phyloP scores from a whole-genome alignment of 2,113 vertebrate genomes.

The Nycticorax nycticorax region DNA sequence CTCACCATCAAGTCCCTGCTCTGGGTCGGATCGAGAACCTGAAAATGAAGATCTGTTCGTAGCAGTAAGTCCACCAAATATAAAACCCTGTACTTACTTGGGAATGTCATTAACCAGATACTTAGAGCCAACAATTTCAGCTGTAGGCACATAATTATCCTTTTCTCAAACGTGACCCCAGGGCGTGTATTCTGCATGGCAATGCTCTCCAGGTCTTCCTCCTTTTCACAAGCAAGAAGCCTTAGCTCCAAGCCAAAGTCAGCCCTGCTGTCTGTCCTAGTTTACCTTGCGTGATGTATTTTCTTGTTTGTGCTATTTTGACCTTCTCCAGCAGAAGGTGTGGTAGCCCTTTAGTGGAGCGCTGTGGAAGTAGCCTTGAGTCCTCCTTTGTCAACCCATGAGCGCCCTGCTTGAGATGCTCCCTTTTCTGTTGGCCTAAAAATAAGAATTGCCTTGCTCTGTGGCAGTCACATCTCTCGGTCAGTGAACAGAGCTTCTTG shows the following conservation, averaged over 20 bases:
- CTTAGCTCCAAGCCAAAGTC: not conserved
- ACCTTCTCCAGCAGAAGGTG: constrained; percentile 59
- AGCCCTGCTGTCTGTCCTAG: not conserved
- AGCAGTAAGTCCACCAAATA: not conserved
- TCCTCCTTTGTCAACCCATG: not conserved
- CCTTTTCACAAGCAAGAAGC: not conserved
- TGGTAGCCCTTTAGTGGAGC: constrained; percentile 4
- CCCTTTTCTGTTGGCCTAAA: not conserved
- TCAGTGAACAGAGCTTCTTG: not conserved
- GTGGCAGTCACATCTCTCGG: not conserved
- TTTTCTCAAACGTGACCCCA: not conserved
- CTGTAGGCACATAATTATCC: not conserved
- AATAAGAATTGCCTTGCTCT: not conserved
- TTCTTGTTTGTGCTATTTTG: constrained; percentile 23
- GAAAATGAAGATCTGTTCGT: not conserved
- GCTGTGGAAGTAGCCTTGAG: not conserved
- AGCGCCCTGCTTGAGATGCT: not conserved
- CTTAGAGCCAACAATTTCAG: not conserved
- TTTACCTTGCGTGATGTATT: not conserved
- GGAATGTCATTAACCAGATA: not conserved
- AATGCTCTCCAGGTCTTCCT: not conserved
- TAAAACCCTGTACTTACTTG: not conserved
- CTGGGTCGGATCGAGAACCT: not conserved
- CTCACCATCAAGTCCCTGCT: not conserved
- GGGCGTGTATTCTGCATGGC: not conserved